A percentile compares a stretch with the other conserved stretches of the same genome.
Evolutionary conservation across 1,140 invertebrate species (phyloP).

Genomic region (Helicoverpa armigera): DNA sequence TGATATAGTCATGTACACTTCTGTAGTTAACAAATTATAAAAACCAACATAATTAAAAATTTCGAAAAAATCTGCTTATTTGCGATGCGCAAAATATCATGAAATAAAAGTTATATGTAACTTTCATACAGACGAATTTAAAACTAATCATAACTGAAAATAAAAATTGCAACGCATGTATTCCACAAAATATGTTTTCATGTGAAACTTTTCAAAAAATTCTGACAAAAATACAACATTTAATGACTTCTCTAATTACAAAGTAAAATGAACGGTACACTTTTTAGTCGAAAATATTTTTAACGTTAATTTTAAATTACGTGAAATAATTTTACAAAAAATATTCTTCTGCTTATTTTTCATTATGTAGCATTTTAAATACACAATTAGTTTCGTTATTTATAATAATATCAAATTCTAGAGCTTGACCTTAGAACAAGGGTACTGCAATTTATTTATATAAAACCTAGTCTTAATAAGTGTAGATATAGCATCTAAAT

Average conservation of each 20-base stretch:
- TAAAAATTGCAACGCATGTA: not conserved
- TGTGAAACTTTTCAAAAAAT: conserved; percentile 13
- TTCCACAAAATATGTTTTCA: conserved; percentile 5
- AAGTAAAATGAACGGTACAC: conserved; percentile 12
- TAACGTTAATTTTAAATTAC: conserved; percentile 7
- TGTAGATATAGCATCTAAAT: too few species aligned
- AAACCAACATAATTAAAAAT: too few species aligned
- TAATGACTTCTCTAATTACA: conserved; percentile 23
- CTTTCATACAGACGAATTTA: too few species aligned
- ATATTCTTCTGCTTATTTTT: conserved; percentile 6
- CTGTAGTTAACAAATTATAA: not conserved
- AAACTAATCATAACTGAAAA: conserved; percentile 1
- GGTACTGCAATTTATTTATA: too few species aligned
- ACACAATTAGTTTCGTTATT: not conserved
- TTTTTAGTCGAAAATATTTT: not conserved
- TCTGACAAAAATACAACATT: conserved; percentile 2
- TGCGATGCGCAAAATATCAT: too few species aligned
- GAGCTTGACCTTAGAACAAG: too few species aligned
- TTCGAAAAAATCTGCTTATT: too few species aligned
- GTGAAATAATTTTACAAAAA: not conserved
- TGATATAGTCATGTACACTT: not conserved
- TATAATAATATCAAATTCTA: too few species aligned
- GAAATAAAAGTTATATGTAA: too few species aligned
- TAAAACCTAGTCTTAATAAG: too few species aligned
- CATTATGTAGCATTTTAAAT: conserved; percentile 3